Conservation (phyloP, 2,797 vertebrate species). For the Gallirallus australis region DNA sequence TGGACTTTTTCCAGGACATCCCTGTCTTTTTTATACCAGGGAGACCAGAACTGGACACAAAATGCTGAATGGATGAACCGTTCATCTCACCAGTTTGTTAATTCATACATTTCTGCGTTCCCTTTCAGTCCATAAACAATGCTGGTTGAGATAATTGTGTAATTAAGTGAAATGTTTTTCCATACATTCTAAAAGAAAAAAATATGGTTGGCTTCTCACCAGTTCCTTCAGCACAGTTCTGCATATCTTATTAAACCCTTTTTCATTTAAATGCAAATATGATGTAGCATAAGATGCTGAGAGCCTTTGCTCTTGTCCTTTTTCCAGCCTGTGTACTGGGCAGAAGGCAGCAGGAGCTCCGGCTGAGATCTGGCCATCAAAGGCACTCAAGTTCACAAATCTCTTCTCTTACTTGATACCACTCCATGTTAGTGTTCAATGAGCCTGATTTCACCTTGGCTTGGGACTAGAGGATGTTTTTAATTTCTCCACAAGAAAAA, state of each 20-base stretch:
- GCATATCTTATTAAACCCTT: not conserved
- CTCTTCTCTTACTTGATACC: not conserved
- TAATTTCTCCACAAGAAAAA: not conserved
- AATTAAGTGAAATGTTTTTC: constrained; percentile 2
- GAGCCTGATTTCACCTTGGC: not conserved
- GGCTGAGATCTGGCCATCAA: not conserved
- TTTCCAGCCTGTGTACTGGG: not conserved
- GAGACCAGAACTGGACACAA: too few species aligned
- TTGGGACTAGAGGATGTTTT: not conserved
- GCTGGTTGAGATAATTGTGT: not conserved
- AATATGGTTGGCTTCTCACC: not conserved
- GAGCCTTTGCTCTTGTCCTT: not conserved
- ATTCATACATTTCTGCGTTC: not conserved
- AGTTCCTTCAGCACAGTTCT: not conserved
- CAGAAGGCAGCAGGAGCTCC: not conserved
- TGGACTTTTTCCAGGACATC: too few species aligned
- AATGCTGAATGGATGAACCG: not conserved
- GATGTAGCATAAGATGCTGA: not conserved
- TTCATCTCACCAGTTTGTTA: not conserved
- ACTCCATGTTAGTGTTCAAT: not conserved
- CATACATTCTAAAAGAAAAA: not conserved
- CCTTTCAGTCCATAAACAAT: not conserved
- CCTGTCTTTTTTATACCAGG: too few species aligned
- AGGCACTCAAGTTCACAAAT: not conserved
- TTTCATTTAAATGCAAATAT: not conserved